Conservation (phyloP, 2,113 vertebrate genomes). For the Crotalus tigris region DNA sequence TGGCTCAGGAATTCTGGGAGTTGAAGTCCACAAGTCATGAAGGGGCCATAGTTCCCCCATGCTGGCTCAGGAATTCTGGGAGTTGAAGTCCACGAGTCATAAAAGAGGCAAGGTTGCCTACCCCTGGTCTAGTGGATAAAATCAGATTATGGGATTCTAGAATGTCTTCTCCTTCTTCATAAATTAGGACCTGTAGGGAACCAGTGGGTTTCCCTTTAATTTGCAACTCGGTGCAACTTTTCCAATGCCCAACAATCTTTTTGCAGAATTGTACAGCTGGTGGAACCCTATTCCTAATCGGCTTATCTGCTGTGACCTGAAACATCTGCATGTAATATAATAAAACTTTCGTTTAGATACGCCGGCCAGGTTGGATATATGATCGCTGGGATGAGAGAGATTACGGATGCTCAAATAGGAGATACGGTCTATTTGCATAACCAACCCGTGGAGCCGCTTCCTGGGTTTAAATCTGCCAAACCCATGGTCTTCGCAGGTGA, state of each 20-base stretch:
- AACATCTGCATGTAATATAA: conserved; percentile 41
- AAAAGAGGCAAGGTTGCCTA: no score
- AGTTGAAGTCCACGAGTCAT: no score
- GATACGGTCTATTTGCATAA: conserved; percentile 89
- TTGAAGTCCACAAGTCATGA: no score
- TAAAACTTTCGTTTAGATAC: conserved; percentile 78
- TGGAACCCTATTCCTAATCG: not conserved
- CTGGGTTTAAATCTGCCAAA: conserved; percentile 93
- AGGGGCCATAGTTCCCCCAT: no score
- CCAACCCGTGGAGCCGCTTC: conserved; percentile 86
- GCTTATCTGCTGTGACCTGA: not conserved
- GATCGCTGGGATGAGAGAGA: conserved; percentile 93
- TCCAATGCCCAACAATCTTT: no score
- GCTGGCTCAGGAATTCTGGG: no score
- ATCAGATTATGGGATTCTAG: not conserved
- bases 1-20: no score
- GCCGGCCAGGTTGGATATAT: conserved; percentile 97
- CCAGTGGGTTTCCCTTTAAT: not conserved
- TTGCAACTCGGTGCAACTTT: not conserved
- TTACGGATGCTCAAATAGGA: conserved; percentile 97
- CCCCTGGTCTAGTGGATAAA: not conserved
- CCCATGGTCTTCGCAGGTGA: conserved; percentile 99
- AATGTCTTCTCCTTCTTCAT: not conserved
- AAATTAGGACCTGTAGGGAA: not conserved
- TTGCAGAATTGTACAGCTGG: not conserved